Base-by-base conservation (phyloP, 2,113 vertebrate genomes). In the Nettapus auritus region DNA sequence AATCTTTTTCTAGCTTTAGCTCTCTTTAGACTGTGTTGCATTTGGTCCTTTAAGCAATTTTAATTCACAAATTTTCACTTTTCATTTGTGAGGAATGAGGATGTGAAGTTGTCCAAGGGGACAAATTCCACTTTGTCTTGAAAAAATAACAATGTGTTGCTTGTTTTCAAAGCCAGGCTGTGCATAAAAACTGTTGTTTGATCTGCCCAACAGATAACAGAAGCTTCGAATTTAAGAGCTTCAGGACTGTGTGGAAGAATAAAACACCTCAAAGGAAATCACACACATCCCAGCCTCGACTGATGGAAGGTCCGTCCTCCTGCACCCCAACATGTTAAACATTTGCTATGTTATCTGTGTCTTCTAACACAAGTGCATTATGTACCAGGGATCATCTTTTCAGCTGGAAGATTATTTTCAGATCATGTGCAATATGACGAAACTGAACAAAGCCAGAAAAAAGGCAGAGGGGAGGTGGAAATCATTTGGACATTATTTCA, bases 171-270 rank as follows among this genome's bases (percentile, higher is more conserved):
- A 57, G 20, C 40, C 36, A 76, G 67, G 42, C 77, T 77, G 76
- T 83, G 56, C 29, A 46, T 91, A 64, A 91, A 96, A 81, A 18
- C 4, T 11, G 11, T 33, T 92, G 36, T 97, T 95, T 97, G 62
- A 86, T 98, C 89, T 98, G 48, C 86, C 87, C 94, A 36, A 79
- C 97, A 98, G 97, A 88, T 96, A 60, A 63, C 79, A 77, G 97
- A 97, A 67, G n/a, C 75, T 93, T 66, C 52, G 38, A 59, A 75
- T 59, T 17, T 16, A 63, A 92, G 89, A 94, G 74, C 84, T 83
- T 52, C 82, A 93, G 83, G 90, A 64, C 89, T 60, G 53, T 66
- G 81, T n/a, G 57, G 80, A 60, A 88, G 82, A 76, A 79, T 21
- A 23, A 89, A 96, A 93, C 25, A 7, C 48, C 91, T 60, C 52